phyloP scores from a whole-genome alignment of 2,113 vertebrate species.

The Cololabis saira region DNA sequence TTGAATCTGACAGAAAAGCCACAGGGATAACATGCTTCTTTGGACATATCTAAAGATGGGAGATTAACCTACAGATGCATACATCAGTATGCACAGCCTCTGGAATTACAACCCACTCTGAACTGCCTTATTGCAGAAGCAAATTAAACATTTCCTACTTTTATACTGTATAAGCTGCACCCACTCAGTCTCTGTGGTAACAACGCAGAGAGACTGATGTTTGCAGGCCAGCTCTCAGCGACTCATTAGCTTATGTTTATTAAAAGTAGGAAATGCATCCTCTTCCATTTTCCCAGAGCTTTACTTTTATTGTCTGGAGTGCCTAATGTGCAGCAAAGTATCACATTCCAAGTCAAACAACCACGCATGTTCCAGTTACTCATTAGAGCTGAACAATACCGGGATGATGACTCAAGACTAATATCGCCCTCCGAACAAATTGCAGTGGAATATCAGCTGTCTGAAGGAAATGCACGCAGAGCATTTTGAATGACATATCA shows the following conservation, averaged over 20 bases:
- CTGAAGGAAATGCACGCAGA: conserved; percentile 30
- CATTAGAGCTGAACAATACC: conserved; percentile 60
- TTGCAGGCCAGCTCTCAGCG: conserved; percentile 34
- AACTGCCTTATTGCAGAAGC: conserved; percentile 1
- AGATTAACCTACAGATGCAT: conserved; percentile 17
- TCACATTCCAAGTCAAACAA: conserved; percentile 56
- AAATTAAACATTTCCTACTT: conserved; percentile 26
- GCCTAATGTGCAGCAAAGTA: conserved; percentile 54
- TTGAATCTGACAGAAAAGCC: conserved; percentile 61
- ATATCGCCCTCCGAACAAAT: conserved; percentile 45
- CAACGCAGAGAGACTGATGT: conserved; percentile 24
- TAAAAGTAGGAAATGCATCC: conserved; percentile 45
- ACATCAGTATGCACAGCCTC: neutral
- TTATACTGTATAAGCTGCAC: conserved; percentile 1
- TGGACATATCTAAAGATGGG: conserved; percentile 34
- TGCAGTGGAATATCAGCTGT: conserved; percentile 20
- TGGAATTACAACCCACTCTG: neutral
- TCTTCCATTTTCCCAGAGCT: conserved; percentile 27
- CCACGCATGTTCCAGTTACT: conserved; percentile 62
- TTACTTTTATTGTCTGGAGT: conserved; percentile 22
- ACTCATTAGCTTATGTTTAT: conserved; percentile 61
- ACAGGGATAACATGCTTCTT: conserved; percentile 52
- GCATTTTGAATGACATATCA: conserved; percentile 20
- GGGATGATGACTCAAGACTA: conserved; percentile 46
- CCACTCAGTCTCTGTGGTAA: conserved; percentile 12